Base-by-base conservation (phyloP, 2,113 vertebrate genomes). In the Vulpes vulpes region DNA sequence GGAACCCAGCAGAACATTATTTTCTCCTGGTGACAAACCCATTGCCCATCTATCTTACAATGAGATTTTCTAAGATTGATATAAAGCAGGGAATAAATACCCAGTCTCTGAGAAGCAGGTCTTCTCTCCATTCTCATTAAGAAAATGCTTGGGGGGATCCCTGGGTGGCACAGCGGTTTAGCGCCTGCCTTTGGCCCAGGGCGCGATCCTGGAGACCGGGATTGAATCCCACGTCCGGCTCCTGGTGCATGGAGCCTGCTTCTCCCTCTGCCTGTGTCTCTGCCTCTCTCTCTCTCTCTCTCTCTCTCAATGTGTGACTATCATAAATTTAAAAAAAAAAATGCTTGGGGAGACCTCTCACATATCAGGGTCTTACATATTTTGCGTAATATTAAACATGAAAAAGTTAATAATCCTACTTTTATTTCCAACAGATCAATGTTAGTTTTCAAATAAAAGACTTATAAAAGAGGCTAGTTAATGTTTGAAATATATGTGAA, bases 401-500 rank as follows among this genome's bases (percentile, higher is more conserved):
- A 95, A 86, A 59, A 90, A 32, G 4, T 79, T 84, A 84, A 96
- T 87, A 89, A 69, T 62, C 25, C 38, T 51, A 23, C 32, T 73
- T 69, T 89, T 95, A 90, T 49, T 69, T 94, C 22, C n/a, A 8
- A 74, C 3, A 94, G 38, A 76, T 57, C 22, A 93, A 38, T n/a
- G 32, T 55, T 83, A 76, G 10, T 81, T 82, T 95, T 97, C 30
- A 88, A 91, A 65, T 51, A 69, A 55, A 96, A 76, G 32, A 82
- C 86, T 79, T 74, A 60, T 59, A 71, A 51, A 92, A 73, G 32
- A 76, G 20, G 32, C 10, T 51, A 69, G 32, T 92, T 59, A 65
- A 23, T 27, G 27, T 19, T 38, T 91, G 30, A 97, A 87, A 93
- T 93, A 69, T 30, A 89, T 15, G 49, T 35, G 10, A 80, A 94